phyloP scores from a whole-genome alignment of 2,888 invertebrate species.

The Frankliniella fusca region DNA sequence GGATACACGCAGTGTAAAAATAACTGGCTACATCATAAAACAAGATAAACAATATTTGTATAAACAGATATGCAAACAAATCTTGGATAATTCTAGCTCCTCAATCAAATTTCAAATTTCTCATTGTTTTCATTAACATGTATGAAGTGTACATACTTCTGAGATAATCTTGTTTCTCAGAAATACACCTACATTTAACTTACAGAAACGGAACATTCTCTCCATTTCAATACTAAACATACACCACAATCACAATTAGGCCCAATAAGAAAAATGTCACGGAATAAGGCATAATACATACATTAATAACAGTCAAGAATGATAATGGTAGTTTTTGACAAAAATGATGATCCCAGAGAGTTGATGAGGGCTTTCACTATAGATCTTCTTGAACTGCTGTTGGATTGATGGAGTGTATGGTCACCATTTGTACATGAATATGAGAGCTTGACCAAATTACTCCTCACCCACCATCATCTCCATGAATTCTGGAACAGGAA shows the following conservation, averaged over 20 bases:
- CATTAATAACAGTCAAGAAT: conserved; percentile 23
- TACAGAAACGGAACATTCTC: conserved; percentile 18
- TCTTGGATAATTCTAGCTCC: background rate
- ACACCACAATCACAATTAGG: conserved; percentile 26
- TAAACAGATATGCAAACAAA: conserved; percentile 22
- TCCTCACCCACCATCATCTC: conserved; percentile 89
- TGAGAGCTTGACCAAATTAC: conserved; percentile 11
- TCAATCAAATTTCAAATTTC: background rate
- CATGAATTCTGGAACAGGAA: conserved; percentile 80
- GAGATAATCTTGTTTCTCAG: background rate
- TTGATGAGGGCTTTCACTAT: background rate
- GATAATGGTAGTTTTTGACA: conserved; percentile 20
- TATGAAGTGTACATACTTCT: background rate
- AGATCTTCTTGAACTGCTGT: background rate
- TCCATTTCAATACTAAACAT: conserved; percentile 23
- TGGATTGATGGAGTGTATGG: conserved; percentile 9
- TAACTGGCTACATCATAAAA: conserved; percentile 26
- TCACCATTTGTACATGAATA: conserved; percentile 8
- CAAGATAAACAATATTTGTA: conserved; percentile 22
- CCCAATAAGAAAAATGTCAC: conserved; percentile 13
- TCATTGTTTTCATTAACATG: background rate
- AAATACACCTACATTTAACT: conserved; percentile 8
- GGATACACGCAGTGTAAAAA: conserved; percentile 25
- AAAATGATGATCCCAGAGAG: conserved; percentile 8
- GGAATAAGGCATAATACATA: conserved; percentile 26